Evolutionary conservation across 2,113 vertebrate species (phyloP).

Genomic region (Nyctibius bracteatus): DNA sequence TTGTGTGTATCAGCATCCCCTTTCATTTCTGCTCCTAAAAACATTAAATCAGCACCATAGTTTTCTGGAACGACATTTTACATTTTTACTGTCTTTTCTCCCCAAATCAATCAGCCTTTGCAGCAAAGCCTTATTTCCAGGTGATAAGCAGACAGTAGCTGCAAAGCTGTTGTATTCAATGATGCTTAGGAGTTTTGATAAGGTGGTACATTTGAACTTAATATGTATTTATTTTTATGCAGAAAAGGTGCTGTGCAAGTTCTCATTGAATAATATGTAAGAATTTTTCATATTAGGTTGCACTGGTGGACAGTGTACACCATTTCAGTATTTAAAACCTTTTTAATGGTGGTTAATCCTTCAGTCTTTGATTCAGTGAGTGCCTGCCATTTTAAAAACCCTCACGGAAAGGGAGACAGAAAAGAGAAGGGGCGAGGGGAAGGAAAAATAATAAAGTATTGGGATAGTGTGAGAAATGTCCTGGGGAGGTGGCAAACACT

Average conservation of each 20-base stretch:
- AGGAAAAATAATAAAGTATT: constrained; percentile 11
- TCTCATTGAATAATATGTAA: not conserved
- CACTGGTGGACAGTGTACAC: not conserved
- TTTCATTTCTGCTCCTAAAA: not conserved
- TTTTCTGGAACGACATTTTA: not conserved
- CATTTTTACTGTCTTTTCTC: not conserved
- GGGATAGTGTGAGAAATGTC: constrained; percentile 42
- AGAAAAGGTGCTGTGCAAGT: not conserved
- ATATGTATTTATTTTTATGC: not conserved
- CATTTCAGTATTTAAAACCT: not conserved
- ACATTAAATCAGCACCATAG: not conserved
- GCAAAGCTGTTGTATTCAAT: not conserved
- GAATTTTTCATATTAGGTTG: not conserved
- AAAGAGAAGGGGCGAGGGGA: not conserved
- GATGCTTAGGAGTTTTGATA: not conserved
- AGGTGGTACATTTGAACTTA: not conserved
- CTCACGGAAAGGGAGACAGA: not conserved
- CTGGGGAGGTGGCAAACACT: constrained; percentile 41
- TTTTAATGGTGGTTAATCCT: not conserved
- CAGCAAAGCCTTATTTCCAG: not conserved
- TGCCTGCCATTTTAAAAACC: not conserved
- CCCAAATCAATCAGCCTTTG: not conserved
- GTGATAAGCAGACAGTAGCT: not conserved
- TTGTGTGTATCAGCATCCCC: not conserved
- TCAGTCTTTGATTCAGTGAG: not conserved